Percentiles rank a stretch among this genome's conserved stretches.
phyloP scores from a whole-genome alignment of 2,113 vertebrate genomes.

The Trichomycterus rosablanca region DNA sequence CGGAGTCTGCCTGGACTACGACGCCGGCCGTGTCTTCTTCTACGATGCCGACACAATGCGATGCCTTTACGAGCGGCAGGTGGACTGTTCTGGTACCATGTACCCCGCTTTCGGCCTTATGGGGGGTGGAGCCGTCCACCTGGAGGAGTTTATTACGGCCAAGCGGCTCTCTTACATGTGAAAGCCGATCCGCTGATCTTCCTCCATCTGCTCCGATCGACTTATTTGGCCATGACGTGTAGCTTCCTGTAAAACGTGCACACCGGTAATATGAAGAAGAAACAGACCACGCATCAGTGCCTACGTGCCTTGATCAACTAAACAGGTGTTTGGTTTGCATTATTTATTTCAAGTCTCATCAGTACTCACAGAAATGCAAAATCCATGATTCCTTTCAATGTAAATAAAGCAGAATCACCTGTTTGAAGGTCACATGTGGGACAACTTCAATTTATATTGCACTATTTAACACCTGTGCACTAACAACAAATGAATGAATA shows the following conservation, averaged over 20 bases:
- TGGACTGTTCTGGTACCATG: constrained; percentile 89
- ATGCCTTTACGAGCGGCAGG: constrained; percentile 86
- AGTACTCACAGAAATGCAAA: constrained; percentile 8
- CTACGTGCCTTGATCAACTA: constrained; percentile 37
- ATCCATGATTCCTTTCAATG: constrained; percentile 1
- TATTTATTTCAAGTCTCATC: constrained; percentile 10
- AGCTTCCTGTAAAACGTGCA: constrained; percentile 15
- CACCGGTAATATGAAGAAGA: background rate
- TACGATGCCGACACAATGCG: constrained; percentile 83
- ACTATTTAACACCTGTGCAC: constrained; percentile 23
- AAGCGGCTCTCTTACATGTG: constrained; percentile 70
- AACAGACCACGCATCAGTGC: constrained; percentile 33
- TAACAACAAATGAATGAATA: too few species aligned
- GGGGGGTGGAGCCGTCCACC: constrained; percentile 81
- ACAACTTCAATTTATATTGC: background rate
- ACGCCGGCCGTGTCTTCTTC: constrained; percentile 82
- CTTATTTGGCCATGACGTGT: constrained; percentile 4
- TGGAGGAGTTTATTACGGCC: constrained; percentile 75
- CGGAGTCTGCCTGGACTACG: constrained; percentile 88
- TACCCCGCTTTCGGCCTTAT: constrained; percentile 91
- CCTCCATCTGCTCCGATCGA: background rate
- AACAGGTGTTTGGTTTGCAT: constrained; percentile 8
- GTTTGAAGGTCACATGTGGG: constrained; percentile 2
- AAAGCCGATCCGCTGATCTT: constrained; percentile 4
- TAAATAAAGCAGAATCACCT: constrained; percentile 5